A percentile compares a stretch with the other conserved stretches of the same genome.
phyloP scores from a whole-genome alignment of 2,113 vertebrate genomes.

The Melanostigma gelatinosum region DNA sequence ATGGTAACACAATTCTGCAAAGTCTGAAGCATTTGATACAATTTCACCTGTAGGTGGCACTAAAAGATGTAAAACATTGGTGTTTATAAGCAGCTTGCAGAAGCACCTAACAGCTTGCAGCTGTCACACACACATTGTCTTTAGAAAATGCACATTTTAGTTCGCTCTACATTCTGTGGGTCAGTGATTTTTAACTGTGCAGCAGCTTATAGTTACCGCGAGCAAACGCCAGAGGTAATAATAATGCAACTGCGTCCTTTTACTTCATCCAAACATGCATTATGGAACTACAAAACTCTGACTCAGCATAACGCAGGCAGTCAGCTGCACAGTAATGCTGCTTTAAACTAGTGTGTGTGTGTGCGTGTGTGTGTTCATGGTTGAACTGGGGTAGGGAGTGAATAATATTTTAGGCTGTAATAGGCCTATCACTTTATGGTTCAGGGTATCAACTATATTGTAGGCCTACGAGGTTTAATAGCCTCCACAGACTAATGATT shows the following conservation, averaged over 20 bases:
- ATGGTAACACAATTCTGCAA: not conserved
- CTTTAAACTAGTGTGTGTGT: not conserved
- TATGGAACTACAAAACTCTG: not conserved
- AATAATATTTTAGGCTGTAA: not conserved
- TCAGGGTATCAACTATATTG: not conserved
- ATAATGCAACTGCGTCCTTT: not conserved
- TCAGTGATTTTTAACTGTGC: not conserved
- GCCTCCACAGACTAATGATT: not conserved
- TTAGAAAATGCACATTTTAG: not conserved
- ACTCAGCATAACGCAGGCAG: not conserved
- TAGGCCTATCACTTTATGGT: not conserved
- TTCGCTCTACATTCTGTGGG: not conserved
- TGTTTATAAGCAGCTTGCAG: not conserved
- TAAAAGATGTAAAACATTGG: not conserved
- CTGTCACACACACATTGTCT: too few species aligned
- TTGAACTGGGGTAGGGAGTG: not conserved
- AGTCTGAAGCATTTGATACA: not conserved
- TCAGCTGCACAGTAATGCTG: not conserved
- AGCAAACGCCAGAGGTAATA: not conserved
- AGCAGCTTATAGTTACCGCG: not conserved
- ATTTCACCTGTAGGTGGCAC: not conserved
- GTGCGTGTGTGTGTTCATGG: not conserved
- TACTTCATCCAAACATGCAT: not conserved
- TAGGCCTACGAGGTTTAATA: too few species aligned
- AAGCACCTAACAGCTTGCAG: too few species aligned